Evolutionary conservation across 2,797 vertebrate genomes (phyloP).

Genomic region (Siniperca undulata): DNA sequence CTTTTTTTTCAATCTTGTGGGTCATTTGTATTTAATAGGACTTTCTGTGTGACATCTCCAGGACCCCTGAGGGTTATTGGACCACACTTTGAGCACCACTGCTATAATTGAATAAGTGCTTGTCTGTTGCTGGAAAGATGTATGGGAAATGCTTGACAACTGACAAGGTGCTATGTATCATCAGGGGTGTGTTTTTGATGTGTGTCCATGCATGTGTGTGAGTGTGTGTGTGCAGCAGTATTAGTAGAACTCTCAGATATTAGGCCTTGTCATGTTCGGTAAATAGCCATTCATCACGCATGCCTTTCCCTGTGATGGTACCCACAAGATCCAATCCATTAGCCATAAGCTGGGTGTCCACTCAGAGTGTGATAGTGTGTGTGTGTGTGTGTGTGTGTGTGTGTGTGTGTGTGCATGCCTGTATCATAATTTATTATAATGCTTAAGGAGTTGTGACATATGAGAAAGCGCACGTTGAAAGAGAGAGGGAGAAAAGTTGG

Average conservation of each 20-base stretch:
- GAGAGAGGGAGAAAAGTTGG: constrained; percentile 8
- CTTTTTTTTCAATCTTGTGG: background rate
- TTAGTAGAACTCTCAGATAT: constrained; percentile 77
- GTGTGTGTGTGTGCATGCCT: constrained; percentile 14
- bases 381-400: constrained; percentile 32
- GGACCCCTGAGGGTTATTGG: background rate
- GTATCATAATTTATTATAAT: constrained; percentile 61
- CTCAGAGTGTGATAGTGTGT: constrained; percentile 29
- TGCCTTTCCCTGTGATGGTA: constrained; percentile 64
- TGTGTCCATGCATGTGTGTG: constrained; percentile 13
- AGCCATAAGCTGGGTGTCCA: constrained; percentile 66
- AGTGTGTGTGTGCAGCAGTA: constrained; percentile 29
- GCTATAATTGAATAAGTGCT: constrained; percentile 33
- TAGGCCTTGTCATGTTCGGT: constrained; percentile 80
- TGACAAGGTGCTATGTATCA: constrained; percentile 53
- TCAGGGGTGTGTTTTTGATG: constrained; percentile 36
- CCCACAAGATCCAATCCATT: constrained; percentile 81
- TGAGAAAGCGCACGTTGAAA: constrained; percentile 30
- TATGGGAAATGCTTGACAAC: constrained; percentile 43
- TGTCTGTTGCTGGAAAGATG: constrained; percentile 41
- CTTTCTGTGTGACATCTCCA: background rate
- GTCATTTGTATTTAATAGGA: constrained; percentile 1
- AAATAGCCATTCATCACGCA: constrained; percentile 84
- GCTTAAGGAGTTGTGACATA: constrained; percentile 50
- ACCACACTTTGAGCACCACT: constrained; percentile 34